Evolutionary conservation across 2,888 invertebrate species (phyloP).

Genomic region (Xylota sylvarum): DNA sequence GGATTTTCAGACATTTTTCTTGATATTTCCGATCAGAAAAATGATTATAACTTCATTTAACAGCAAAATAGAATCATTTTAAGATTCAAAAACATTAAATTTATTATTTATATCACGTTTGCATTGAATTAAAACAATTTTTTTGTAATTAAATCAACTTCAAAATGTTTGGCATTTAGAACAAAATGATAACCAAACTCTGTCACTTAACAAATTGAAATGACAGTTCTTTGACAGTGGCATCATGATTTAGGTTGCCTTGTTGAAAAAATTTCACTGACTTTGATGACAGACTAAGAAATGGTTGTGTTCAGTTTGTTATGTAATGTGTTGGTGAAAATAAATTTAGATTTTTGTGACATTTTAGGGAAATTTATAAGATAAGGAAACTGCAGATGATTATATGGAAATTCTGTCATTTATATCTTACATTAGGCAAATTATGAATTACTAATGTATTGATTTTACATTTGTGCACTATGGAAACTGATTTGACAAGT

Average conservation of each 20-base stretch:
- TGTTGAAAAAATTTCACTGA: not conserved
- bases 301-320: constrained; percentile 61
- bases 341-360: not conserved
- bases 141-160: not conserved
- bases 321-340: not conserved
- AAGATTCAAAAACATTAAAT: not conserved
- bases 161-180: constrained; percentile 38
- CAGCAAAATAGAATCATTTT: not conserved
- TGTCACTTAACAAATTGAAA: constrained; percentile 22
- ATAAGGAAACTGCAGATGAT: too few relatives aligned
- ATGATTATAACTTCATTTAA: not conserved
- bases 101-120: not conserved
- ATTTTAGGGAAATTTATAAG: not conserved
- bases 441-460: too few relatives aligned
- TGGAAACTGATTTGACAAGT: too few relatives aligned
- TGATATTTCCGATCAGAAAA: not conserved
- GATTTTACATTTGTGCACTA: too few relatives aligned
- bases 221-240: constrained; percentile 59
- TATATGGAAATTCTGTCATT: too few relatives aligned
- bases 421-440: too few relatives aligned
- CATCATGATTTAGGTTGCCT: constrained; percentile 4
- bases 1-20: constrained; percentile 53
- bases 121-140: not conserved
- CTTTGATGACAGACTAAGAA: constrained; percentile 28
- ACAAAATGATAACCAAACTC: constrained; percentile 42